These are phyloP conservation scores for Myotis daubentonii DNA, from an alignment of 2,797 vertebrate genomes.

Conservation along the genomic window DNA sequence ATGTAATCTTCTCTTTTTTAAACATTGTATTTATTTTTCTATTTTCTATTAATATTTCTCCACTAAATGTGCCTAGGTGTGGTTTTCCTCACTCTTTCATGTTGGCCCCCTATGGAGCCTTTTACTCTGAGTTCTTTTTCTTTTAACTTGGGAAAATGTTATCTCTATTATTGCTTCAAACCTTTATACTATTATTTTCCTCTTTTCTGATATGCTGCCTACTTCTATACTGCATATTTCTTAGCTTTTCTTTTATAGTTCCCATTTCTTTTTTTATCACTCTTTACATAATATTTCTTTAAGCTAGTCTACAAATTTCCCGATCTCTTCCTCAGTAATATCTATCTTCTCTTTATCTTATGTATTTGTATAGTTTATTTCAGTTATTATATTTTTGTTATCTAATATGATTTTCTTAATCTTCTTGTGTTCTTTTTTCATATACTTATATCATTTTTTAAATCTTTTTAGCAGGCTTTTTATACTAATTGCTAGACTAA, in stretches of 20 bases:
- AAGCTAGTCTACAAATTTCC: not conserved
- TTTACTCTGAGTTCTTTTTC: not conserved
- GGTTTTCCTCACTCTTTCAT: not conserved
- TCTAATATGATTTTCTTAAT: not conserved
- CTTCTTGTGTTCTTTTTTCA: not conserved
- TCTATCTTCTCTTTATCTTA: not conserved
- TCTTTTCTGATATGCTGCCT: not conserved
- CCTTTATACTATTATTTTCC: not conserved
- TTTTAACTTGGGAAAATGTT: not conserved
- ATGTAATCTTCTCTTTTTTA: not conserved
- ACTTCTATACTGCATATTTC: not conserved
- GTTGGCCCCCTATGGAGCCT: not conserved
- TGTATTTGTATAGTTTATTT: not conserved
- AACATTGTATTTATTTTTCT: not conserved
- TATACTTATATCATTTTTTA: not conserved
- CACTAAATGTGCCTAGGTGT: not conserved
- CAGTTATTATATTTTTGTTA: not conserved
- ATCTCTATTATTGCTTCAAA: not conserved
- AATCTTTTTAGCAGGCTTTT: not conserved
- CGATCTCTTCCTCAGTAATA: not conserved
- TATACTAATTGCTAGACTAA: not conserved
- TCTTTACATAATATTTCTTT: not conserved
- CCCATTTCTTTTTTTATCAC: not conserved
- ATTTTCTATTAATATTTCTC: not conserved
- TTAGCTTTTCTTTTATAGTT: not conserved